Evolutionary conservation across 2,888 invertebrate species (phyloP).

Genomic region (Myopa tessellatipennis): DNA sequence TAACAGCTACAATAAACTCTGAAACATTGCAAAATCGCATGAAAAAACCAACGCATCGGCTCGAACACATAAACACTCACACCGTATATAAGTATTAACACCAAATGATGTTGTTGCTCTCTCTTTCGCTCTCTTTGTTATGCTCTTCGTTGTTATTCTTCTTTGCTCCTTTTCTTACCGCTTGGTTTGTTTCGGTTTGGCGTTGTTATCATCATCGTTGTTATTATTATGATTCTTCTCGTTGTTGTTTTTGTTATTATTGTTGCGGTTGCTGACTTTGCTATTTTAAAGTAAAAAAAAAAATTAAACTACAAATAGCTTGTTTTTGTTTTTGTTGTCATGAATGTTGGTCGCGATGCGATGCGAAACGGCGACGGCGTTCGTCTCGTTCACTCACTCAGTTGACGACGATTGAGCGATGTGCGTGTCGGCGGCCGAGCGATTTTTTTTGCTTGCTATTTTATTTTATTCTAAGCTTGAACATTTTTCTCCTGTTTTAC

Average conservation of each 20-base stretch:
- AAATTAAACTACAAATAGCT: background rate
- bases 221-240: no score
- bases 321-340: background rate
- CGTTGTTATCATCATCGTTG: no score
- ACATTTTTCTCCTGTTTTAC: background rate
- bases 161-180: background rate
- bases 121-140: background rate
- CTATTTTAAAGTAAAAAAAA: background rate
- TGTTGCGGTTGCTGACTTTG: constrained; percentile 18
- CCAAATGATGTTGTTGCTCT: background rate
- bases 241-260: constrained; percentile 6
- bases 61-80: no score
- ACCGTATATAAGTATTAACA: no score
- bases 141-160: background rate
- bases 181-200: no score
- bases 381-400: background rate
- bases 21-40: background rate
- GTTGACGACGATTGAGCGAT: background rate
- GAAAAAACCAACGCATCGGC: no score
- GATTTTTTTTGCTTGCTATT: background rate
- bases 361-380: background rate
- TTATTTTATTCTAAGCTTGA: background rate
- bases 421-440: background rate
- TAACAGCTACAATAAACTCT: background rate
- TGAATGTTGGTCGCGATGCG: background rate